These are phyloP conservation scores for Drymodes brunneopygia DNA, from an alignment of 2,113 vertebrate genomes.

Conservation along the genomic window DNA sequence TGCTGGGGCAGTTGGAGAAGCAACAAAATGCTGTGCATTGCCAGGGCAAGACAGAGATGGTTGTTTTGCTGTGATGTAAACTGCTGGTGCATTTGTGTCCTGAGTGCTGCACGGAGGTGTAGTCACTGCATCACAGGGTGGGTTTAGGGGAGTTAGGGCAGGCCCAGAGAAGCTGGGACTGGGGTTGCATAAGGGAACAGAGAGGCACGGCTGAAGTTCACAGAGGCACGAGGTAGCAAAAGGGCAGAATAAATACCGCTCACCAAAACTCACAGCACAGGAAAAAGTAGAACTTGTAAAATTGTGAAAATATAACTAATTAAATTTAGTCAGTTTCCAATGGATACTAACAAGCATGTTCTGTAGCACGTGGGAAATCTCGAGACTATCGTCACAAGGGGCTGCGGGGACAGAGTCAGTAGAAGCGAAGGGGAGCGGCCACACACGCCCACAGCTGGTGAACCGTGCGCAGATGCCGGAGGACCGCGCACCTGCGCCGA, in stretches of 20 bases:
- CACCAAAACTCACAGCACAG: not conserved
- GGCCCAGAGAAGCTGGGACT: not conserved
- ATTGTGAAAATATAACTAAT: not conserved
- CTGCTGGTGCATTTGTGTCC: not conserved
- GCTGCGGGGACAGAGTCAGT: not conserved
- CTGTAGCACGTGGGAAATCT: not conserved
- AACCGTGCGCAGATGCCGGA: not conserved
- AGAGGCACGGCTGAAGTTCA: not conserved
- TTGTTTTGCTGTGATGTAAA: not conserved
- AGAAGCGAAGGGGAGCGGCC: not conserved
- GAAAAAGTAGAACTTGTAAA: not conserved
- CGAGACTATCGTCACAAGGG: too few species aligned
- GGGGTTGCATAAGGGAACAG: not conserved
- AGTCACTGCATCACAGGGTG: too few species aligned
- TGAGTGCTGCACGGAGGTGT: not conserved
- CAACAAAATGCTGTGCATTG: fast-evolving
- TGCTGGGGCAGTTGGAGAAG: not conserved
- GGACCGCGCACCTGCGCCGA: not conserved
- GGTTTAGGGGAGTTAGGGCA: not conserved
- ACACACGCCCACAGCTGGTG: not conserved
- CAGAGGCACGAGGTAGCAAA: not conserved
- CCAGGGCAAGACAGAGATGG: not conserved
- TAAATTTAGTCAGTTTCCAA: not conserved
- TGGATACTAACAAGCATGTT: fast-evolving
- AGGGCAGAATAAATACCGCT: too few species aligned